Conservation (phyloP, 2,113 vertebrate species). For the Lanius collurio region DNA sequence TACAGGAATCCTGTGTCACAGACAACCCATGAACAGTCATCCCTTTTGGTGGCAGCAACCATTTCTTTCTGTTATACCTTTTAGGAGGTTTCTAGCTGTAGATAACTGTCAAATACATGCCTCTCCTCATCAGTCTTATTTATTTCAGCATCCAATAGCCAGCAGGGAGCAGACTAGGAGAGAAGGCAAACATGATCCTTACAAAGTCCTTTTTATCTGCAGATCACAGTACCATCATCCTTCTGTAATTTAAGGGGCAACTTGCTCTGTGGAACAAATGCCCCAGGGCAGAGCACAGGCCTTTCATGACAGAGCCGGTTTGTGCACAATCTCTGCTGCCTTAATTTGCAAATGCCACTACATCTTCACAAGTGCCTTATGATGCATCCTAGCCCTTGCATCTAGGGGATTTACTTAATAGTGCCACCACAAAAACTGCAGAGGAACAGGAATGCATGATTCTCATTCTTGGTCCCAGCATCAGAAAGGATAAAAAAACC, state of each 20-base stretch:
- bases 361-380: background rate
- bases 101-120: background rate
- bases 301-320: background rate
- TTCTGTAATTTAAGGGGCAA: conserved; percentile 12
- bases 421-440: background rate
- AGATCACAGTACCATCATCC: background rate
- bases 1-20: background rate
- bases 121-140: background rate
- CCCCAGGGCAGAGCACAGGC: background rate
- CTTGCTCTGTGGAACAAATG: background rate
- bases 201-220: conserved; percentile 28
- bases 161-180: background rate
- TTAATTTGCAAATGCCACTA: conserved; percentile 25
- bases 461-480: background rate
- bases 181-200: background rate
- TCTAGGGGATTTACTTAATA: background rate
- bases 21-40: background rate
- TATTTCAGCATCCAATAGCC: background rate
- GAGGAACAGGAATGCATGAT: background rate
- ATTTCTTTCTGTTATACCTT: background rate
- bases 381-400: background rate
- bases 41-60: background rate
- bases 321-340: background rate
- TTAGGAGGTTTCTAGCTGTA: background rate
- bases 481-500: background rate